phyloP scores from a whole-genome alignment of 2,888 invertebrate genomes.

The Lasius fuliginosus region DNA sequence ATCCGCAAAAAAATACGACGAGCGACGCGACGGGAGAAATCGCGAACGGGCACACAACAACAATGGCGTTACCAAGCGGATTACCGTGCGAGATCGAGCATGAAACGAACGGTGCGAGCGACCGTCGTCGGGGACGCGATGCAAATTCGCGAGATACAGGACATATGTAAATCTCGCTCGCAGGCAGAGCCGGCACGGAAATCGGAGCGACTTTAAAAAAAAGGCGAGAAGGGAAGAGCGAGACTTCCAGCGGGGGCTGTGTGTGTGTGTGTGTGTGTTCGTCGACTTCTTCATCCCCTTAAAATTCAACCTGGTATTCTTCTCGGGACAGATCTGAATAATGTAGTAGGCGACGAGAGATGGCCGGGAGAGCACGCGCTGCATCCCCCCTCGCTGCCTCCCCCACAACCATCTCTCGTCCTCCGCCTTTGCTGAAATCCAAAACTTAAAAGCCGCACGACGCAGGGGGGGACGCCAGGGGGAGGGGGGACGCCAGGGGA shows the following conservation, averaged over 20 bases:
- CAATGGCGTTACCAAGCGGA: conserved; percentile 26
- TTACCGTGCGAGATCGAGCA: conserved; percentile 35
- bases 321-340: conserved; percentile 75
- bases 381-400: not conserved
- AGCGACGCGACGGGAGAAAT: not conserved
- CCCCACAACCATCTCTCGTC: not conserved
- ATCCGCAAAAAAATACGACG: conserved; percentile 8
- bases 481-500: not conserved
- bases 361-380: conserved; percentile 58
- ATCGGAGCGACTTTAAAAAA: conserved; percentile 38
- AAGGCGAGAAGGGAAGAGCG: conserved; percentile 1
- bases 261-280: conserved; percentile 21
- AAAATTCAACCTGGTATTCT: conserved; percentile 75
- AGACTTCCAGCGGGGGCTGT: not conserved
- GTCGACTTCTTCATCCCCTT: conserved; percentile 72
- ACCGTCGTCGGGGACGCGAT: conserved; percentile 43
- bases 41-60: not conserved
- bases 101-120: conserved; percentile 17
- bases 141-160: conserved; percentile 60
- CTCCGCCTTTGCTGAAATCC: conserved; percentile 61
- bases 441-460: conserved; percentile 63
- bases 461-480: too few relatives aligned
- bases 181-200: conserved; percentile 36
- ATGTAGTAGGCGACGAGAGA: conserved; percentile 66
- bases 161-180: conserved; percentile 52